These are phyloP conservation scores for Clarias laeviceps DNA, from an alignment of 2,797 vertebrate genomes.

Conservation along the genomic window DNA sequence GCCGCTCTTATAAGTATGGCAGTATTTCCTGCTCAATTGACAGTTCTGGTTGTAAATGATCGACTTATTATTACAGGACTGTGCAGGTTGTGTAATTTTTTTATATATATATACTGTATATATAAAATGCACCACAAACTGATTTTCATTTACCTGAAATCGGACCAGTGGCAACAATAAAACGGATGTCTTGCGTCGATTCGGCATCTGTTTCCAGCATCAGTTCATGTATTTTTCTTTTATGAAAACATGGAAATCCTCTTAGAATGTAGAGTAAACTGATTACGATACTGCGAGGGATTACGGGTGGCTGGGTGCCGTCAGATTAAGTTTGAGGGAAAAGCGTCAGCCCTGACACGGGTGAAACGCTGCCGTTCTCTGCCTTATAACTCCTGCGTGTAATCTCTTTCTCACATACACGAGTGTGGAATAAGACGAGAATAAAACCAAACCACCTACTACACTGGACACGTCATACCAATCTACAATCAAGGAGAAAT, in stretches of 20 bases:
- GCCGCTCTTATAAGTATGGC: too few species aligned
- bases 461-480: constrained; percentile 17
- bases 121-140: neutral
- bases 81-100: neutral
- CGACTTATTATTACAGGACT: neutral
- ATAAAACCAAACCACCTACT: constrained; percentile 42
- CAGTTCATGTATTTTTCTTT: constrained; percentile 83
- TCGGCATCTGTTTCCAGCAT: constrained; percentile 84
- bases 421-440: constrained; percentile 51
- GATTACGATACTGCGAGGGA: constrained; percentile 94
- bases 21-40: neutral
- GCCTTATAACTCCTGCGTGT: constrained; percentile 75
- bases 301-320: constrained; percentile 90
- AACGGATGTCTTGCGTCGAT: constrained; percentile 71
- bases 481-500: neutral
- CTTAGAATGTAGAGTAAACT: constrained; percentile 97
- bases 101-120: too few species aligned
- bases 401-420: constrained; percentile 66
- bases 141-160: constrained; percentile 60
- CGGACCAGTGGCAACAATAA: constrained; percentile 63
- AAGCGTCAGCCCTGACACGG: constrained; percentile 89
- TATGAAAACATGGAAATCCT: constrained; percentile 81
- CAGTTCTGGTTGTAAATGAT: neutral
- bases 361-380: constrained; percentile 72
- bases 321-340: constrained; percentile 89